These are phyloP conservation scores for Drosophila kepulauana DNA, from an alignment of 1,140 invertebrate genomes.

Conservation along the genomic window DNA sequence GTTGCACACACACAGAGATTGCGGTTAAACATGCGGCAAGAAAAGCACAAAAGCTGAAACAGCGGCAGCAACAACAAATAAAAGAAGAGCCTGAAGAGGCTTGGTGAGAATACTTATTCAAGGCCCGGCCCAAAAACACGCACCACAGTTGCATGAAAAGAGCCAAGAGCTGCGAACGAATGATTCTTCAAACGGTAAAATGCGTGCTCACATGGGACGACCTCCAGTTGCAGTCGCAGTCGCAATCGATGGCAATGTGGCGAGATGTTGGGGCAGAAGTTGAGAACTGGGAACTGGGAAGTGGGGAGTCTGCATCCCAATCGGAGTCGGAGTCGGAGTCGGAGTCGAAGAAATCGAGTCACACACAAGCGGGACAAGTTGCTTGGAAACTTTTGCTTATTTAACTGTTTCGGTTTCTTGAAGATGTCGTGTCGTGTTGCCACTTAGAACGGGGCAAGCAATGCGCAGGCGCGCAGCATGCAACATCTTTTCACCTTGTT, in stretches of 20 bases:
- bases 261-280: not conserved
- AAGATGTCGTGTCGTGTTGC: conserved; percentile 2
- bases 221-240: conserved; percentile 9
- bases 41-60: conserved; percentile 27
- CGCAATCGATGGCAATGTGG: not conserved
- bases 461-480: conserved; percentile 41
- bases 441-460: conserved; percentile 43
- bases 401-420: conserved; percentile 65
- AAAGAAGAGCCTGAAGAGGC: conserved; percentile 17
- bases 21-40: conserved; percentile 57
- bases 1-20: conserved; percentile 54
- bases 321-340: conserved; percentile 1
- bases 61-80: conserved; percentile 20
- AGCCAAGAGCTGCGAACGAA: too few relatives aligned
- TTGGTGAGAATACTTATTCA: conserved; percentile 34
- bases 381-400: conserved; percentile 70
- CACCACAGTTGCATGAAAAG: conserved; percentile 38
- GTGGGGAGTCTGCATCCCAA: too few relatives aligned
- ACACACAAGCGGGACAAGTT: conserved; percentile 43
- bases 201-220: conserved; percentile 56
- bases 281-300: too few relatives aligned
- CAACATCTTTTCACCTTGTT: conserved; percentile 28
- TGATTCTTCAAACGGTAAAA: conserved; percentile 63
- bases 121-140: conserved; percentile 44
- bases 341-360: conserved; percentile 46